These are phyloP conservation scores for Nanorana parkeri DNA, from an alignment of 2,113 vertebrate genomes.

Conservation along the genomic window DNA sequence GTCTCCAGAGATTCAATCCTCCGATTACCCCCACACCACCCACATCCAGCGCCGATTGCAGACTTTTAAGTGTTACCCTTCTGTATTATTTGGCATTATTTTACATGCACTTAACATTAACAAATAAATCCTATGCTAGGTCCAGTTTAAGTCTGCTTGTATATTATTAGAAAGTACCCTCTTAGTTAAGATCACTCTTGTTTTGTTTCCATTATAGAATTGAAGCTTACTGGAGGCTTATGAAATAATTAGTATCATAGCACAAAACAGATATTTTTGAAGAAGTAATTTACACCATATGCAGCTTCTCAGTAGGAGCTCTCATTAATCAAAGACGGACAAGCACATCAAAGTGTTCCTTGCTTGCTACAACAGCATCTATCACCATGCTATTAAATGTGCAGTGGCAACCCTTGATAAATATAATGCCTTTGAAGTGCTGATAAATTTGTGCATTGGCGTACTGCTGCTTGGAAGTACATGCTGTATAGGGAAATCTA, in stretches of 20 bases:
- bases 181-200: constrained; percentile 5
- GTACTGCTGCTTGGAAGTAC: constrained; percentile 64
- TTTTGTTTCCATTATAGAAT: constrained; percentile 60
- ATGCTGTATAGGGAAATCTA: constrained; percentile 54
- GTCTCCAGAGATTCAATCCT: too few relatives aligned
- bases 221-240: constrained; percentile 75
- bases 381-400: constrained; percentile 78
- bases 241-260: constrained; percentile 89
- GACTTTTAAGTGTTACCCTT: too few relatives aligned
- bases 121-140: too few relatives aligned
- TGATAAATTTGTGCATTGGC: constrained; percentile 72
- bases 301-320: constrained; percentile 75
- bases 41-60: too few relatives aligned
- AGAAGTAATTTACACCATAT: constrained; percentile 84
- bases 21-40: too few relatives aligned
- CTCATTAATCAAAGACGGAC: constrained; percentile 88
- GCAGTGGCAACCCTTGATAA: constrained; percentile 75
- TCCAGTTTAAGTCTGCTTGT: not conserved
- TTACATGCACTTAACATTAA: too few relatives aligned
- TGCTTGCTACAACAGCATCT: constrained; percentile 75
- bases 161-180: constrained; percentile 10
- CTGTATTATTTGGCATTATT: too few relatives aligned
- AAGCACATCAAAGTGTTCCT: constrained; percentile 81
- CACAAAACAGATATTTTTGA: constrained; percentile 85
- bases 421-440: constrained; percentile 77